Conservation (phyloP, 2,888 invertebrate genomes). For the Sericinus montela region DNA sequence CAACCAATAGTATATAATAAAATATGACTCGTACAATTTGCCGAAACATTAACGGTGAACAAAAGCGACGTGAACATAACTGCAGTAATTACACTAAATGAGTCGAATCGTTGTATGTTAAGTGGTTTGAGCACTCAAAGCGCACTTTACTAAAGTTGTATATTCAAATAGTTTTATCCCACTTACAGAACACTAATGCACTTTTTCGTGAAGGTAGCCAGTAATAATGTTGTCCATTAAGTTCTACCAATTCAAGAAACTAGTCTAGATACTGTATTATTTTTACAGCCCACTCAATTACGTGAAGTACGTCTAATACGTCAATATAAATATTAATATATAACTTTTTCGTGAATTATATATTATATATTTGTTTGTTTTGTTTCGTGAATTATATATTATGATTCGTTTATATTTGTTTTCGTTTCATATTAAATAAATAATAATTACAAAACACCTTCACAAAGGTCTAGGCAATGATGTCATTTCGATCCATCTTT, state of each 20-base stretch:
- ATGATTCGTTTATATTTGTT: too few species aligned
- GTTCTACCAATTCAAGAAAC: slow-evolving; percentile 55
- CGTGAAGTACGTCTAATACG: too few species aligned
- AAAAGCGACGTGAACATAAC: slow-evolving; percentile 37
- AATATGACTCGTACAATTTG: slow-evolving; percentile 35
- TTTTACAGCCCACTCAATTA: not conserved
- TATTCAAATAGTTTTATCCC: slow-evolving; percentile 75
- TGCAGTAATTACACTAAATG: slow-evolving; percentile 61
- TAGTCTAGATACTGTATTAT: slow-evolving; percentile 14
- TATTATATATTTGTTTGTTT: too few species aligned
- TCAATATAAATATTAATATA: too few species aligned
- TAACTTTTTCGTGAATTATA: too few species aligned
- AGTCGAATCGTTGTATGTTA: slow-evolving; percentile 63
- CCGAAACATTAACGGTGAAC: slow-evolving; percentile 25
- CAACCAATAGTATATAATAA: slow-evolving; percentile 19
- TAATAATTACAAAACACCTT: too few species aligned
- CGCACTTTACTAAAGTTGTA: slow-evolving; percentile 67
- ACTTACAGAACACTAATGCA: slow-evolving; percentile 71
- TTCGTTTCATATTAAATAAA: too few species aligned
- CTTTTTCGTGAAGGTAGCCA: slow-evolving; percentile 66
- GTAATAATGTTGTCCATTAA: slow-evolving; percentile 70
- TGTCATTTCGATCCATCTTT: too few species aligned
- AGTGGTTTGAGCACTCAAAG: slow-evolving; percentile 65
- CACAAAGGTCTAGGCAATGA: too few species aligned
- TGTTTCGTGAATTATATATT: too few species aligned